Conservation (phyloP, 2,888 invertebrate species). For the Odontocolon sp. region DNA sequence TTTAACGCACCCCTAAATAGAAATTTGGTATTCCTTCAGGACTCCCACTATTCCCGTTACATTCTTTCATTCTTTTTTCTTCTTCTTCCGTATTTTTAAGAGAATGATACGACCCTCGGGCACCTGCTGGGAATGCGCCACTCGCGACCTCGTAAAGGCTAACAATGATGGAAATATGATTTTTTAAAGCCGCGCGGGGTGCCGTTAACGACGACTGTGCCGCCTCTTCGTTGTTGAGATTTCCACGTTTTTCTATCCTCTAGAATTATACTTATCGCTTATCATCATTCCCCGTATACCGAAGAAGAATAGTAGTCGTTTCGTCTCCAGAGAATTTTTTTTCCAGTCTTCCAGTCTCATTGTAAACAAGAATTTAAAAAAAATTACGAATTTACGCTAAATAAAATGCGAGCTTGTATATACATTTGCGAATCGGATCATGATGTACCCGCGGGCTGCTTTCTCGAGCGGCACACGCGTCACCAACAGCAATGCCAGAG, state of each 20-base stretch:
- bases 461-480: not conserved
- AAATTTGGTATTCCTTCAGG: slow-evolving; percentile 61
- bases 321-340: slow-evolving; percentile 27
- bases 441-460: not conserved
- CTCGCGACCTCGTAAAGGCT: slow-evolving; percentile 71
- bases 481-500: not conserved
- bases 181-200: slow-evolving; percentile 77
- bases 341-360: slow-evolving; percentile 2
- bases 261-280: slow-evolving; percentile 54
- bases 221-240: slow-evolving; percentile 52
- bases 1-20: slow-evolving; percentile 53
- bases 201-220: slow-evolving; percentile 70
- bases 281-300: too few species aligned
- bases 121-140: slow-evolving; percentile 53
- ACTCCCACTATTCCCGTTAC: slow-evolving; percentile 33
- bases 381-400: slow-evolving; percentile 3
- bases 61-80: slow-evolving; percentile 37
- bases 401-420: slow-evolving; percentile 14
- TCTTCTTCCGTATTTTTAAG: slow-evolving; percentile 56
- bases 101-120: slow-evolving; percentile 62
- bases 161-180: slow-evolving; percentile 79
- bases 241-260: slow-evolving; percentile 58
- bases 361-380: not conserved
- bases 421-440: slow-evolving; percentile 15
- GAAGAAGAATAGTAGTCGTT: too few species aligned